Percentiles rank a stretch among this genome's conserved stretches.
Conservation (phyloP, 2,888 invertebrate genomes). For the Drosophila stalkeri region DNA sequence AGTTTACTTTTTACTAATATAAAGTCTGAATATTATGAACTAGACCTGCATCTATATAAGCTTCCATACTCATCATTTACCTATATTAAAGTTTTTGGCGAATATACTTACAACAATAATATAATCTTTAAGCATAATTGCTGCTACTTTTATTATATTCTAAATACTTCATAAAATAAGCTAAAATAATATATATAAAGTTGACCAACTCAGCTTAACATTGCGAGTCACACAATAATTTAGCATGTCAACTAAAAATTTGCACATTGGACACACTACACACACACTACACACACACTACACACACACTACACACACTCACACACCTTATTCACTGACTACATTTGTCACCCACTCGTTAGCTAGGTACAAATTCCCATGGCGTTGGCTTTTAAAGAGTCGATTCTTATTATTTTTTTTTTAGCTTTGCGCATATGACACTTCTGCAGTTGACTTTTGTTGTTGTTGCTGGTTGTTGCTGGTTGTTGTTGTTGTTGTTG, state of each 20-base stretch:
- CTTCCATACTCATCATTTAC: background rate
- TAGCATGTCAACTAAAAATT: conserved; percentile 33
- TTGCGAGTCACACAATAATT: conserved; percentile 37
- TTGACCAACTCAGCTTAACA: conserved; percentile 13
- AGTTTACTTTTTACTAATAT: too few species aligned
- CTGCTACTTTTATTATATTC: background rate
- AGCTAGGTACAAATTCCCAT: conserved; percentile 69
- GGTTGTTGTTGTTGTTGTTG: conserved; percentile 37
- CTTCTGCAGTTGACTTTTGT: conserved; percentile 50
- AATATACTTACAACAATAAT: background rate
- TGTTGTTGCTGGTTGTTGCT: conserved; percentile 1
- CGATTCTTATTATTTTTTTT: conserved; percentile 55
- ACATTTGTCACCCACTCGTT: conserved; percentile 67
- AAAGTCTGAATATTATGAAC: too few species aligned
- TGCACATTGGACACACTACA: conserved; percentile 19
- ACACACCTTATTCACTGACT: conserved; percentile 53
- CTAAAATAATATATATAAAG: background rate
- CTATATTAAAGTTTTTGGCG: too few species aligned
- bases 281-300: conserved; percentile 4
- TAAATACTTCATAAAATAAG: background rate
- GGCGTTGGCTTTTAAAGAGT: conserved; percentile 45
- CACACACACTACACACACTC: conserved; percentile 24
- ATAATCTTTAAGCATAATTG: background rate
- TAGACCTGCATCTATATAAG: background rate
- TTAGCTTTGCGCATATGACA: conserved; percentile 44